Conservation (phyloP, 2,113 vertebrate species). For the Corynorhinus townsendii region DNA sequence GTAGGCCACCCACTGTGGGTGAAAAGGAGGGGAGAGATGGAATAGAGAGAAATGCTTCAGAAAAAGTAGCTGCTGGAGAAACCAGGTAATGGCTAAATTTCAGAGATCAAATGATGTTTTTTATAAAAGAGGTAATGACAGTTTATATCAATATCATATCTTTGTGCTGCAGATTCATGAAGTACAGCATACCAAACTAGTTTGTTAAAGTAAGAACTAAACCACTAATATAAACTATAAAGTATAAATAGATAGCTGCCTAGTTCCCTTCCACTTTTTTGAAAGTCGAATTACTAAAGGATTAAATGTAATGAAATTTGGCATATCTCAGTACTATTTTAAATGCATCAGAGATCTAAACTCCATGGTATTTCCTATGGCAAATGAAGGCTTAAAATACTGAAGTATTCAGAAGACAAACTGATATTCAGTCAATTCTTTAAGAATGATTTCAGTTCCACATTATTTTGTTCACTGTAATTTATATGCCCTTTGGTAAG, state of each 20-base stretch:
- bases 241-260: neutral
- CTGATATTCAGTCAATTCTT: neutral
- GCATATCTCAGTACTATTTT: conserved; percentile 23
- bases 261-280: neutral
- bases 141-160: neutral
- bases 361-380: conserved; percentile 8
- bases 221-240: neutral
- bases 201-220: neutral
- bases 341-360: conserved; percentile 31
- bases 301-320: neutral
- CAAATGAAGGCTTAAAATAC: neutral
- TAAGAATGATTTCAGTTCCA: conserved; percentile 31
- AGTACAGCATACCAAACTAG: neutral
- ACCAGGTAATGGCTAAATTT: neutral
- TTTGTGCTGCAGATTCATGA: neutral
- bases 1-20: neutral
- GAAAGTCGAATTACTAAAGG: neutral
- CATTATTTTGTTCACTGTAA: conserved; percentile 51
- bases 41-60: neutral
- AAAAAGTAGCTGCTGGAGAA: neutral
- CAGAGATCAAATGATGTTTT: neutral
- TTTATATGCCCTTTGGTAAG: conserved; percentile 33
- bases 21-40: too few species aligned
- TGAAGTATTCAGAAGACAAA: conserved; percentile 26
- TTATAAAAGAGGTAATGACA: neutral